Conservation (phyloP, 1,140 invertebrate genomes). For the Battus philenor region DNA sequence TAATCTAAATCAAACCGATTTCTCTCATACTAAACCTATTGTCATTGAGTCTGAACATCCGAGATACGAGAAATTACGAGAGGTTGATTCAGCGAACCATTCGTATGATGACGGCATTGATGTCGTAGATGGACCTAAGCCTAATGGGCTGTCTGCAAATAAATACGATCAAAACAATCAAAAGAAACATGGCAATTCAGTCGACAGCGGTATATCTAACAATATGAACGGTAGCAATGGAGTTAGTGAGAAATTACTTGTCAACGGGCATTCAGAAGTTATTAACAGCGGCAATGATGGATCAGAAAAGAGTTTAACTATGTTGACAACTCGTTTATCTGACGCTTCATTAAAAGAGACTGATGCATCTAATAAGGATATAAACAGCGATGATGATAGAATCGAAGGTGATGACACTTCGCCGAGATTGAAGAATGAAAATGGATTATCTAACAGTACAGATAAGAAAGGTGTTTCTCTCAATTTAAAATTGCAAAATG, state of each 20-base stretch:
- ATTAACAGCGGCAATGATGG: constrained; percentile 23
- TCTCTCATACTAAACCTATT: constrained; percentile 65
- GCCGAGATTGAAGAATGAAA: constrained; percentile 31
- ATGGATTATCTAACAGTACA: constrained; percentile 29
- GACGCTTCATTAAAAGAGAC: constrained; percentile 59
- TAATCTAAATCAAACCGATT: constrained; percentile 64
- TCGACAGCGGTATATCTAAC: constrained; percentile 63
- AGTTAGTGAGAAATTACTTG: constrained; percentile 19
- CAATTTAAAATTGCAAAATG: constrained; percentile 62
- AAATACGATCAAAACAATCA: constrained; percentile 24
- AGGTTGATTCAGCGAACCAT: constrained; percentile 59
- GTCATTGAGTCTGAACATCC: constrained; percentile 59
- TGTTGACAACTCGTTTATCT: constrained; percentile 43
- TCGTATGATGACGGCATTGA: constrained; percentile 57
- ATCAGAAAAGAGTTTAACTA: constrained; percentile 27
- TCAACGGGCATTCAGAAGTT: constrained; percentile 32
- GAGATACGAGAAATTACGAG: constrained; percentile 48
- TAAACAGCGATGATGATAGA: constrained; percentile 55
- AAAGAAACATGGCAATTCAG: constrained; percentile 57
- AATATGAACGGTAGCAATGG: constrained; percentile 48
- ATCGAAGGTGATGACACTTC: constrained; percentile 56
- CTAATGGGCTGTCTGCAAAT: constrained; percentile 35
- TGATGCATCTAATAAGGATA: constrained; percentile 35
- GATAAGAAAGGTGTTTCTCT: constrained; percentile 59
- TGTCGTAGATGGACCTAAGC: constrained; percentile 17